Base-by-base conservation (phyloP, 1,140 invertebrate genomes). In the Microplitis mediator region DNA sequence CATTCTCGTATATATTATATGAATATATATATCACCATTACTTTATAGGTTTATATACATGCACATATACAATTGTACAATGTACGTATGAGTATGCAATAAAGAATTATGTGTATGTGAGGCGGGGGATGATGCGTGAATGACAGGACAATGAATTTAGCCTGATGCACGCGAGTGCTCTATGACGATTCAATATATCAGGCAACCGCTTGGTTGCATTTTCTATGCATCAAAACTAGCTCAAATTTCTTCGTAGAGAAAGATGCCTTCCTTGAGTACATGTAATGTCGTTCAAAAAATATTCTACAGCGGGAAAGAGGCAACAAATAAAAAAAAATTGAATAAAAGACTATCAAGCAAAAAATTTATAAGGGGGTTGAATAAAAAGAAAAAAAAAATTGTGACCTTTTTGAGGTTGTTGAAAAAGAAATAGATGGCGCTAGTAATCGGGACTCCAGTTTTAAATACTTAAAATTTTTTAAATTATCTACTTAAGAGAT, bases 141-240 rank as follows among this genome's bases (percentile, higher is more conserved):
- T 87, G 86, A 87, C 86, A 86, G 86, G 85, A 87, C 85, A 87
- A 87, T 87, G 82, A 85, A 80, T 75, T 65, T 60, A 75, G 76
- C 80, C 82, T 81, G 82, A 85, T 86, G 85, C 85, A 84, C 82
- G 85, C 84, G 78, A 83, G 80, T 82, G 84, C 81, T 86, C 82
- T 85, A 87, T 87, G 85, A 87, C 81, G 82, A 87, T 86, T 87
- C 85, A 86, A 87, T 87, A 86, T 83, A 76, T 74, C 74, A 76
- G 67, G 61, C 61, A 35, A 71, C 77, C 78, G 79, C 79, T 78
- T 76, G 79, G 80, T 80, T 86, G 83, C 84, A 85, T 75, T 83
- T 72, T 81, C 76, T 81, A 85, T 82, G 77, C 81, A 82, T 54
- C 70, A 61, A 58, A 69, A 58, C 58, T 75, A 65, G 73, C 80